phyloP scores from a whole-genome alignment of 2,113 vertebrate genomes.

The Ia io region DNA sequence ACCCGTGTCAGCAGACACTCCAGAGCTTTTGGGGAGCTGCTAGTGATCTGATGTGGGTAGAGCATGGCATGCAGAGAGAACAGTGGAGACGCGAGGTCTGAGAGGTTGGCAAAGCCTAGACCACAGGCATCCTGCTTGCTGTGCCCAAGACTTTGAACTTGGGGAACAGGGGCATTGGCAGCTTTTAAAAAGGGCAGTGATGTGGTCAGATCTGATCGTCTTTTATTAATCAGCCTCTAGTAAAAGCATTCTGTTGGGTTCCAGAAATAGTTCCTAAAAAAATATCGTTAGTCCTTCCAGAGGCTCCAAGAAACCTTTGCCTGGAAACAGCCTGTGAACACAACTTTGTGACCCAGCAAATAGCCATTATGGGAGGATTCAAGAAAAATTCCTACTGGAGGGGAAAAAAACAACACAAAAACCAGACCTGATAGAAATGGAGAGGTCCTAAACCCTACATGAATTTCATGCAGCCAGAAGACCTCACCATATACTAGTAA shows the following conservation, averaged over 20 bases:
- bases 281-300: neutral
- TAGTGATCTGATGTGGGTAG: neutral
- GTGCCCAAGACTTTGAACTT: neutral
- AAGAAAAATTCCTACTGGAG: neutral
- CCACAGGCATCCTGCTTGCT: neutral
- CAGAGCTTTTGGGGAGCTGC: neutral
- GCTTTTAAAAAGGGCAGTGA: neutral
- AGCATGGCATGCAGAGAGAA: neutral
- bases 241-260: constrained; percentile 1
- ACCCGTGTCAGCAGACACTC: rapidly evolving
- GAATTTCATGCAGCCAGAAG: neutral
- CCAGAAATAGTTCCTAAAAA: constrained; percentile 27
- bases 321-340: constrained; percentile 2
- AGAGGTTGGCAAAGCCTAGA: neutral
- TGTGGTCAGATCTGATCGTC: neutral
- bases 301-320: constrained; percentile 19
- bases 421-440: neutral
- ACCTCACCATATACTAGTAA: neutral
- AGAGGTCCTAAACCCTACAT: neutral
- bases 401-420: neutral
- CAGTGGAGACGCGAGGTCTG: neutral
- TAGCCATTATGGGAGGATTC: neutral
- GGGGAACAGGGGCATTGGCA: neutral
- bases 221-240: neutral
- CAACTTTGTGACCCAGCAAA: constrained; percentile 7